Evolutionary conservation across 2,888 invertebrate species (phyloP), one percentile per base, ranked within the genome.

Genomic region (Penaeus monodon): DNA sequence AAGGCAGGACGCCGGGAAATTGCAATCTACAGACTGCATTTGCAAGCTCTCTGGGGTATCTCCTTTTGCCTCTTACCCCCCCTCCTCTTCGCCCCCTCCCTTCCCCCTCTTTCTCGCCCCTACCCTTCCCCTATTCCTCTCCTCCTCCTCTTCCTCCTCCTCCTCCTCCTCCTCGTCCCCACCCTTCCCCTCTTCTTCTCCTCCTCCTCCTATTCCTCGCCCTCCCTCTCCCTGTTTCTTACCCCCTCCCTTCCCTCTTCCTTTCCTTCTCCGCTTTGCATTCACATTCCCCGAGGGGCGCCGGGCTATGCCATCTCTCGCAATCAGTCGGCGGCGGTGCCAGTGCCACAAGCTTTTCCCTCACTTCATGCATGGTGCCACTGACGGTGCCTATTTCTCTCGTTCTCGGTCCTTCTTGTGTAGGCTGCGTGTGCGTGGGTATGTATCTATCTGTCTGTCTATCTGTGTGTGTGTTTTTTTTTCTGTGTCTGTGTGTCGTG

Each of bases 21-120:
- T 81, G 85, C 66, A 66, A 66, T 85, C 84, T 78, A 70, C 79
- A 78, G 76, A 65, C 79, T 79, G 57, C 79, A 78, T 65, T 44
- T 27, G 78, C 78, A 78, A 76, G 68, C 78, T 78, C 84, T 68
- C 38, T 44, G 38, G 38, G 38, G 6, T 44, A 44, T 44, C 38
- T 44, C 38, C 38, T 44, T 44, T 44, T 44, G 38, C 24, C 49
- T 33, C 68, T 8, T 68, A 4, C 44, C 49, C 24, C 0, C 68
- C n/a, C 38, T 14, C 44, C 64, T 29, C 79, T 2, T 10, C 79
- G 20, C 1, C 65, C 77, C 17, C 77, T 49, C 22, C 24, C 0
- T 6, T 33, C 1, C 17, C 22, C 22, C 22, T 12, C 22, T 8
- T 3, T 49, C 14, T 2, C 33, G 6, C 27, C 65, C 24, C 8